Base-by-base conservation (phyloP, 1,140 invertebrate genomes). In the Helicoverpa armigera region DNA sequence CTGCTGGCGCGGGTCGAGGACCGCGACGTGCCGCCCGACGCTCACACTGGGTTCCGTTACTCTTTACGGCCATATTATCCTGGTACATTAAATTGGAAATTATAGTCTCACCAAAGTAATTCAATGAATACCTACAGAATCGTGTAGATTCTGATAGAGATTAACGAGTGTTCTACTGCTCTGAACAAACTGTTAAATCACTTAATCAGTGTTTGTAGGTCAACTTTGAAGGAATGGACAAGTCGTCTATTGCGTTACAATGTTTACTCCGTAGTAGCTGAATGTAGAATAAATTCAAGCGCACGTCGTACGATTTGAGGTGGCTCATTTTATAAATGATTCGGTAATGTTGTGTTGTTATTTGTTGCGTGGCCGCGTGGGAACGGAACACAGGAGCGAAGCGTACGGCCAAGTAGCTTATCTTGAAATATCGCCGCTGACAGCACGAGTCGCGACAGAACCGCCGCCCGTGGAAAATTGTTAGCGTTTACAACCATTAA, bases 391-490 rank as follows among this genome's bases (percentile, higher is more conserved):
- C 85, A 79, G 84, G 82, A 86, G 86, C 77, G 82, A 54, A 16
- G 65, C 85, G 84, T 85, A 89, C 89, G 85, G 61, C 83, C 85
- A 83, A 86, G 85, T 87, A 76, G 86, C 90, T 92, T 93, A 92
- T 93, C 90, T 91, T 88, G 87, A 90, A 86, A 89, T 90, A 93
- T 93, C 86, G 88, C 85, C 83, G 87, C 86, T 85, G 91, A 91
- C 89, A 86, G 83, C 79, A 69, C 84, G 79, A 83, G 61, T 81
- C 81, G 82, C 82, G 72, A 81, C 56, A 69, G 75, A 58, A 53
- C 77, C 80, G 80, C 81, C 80, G 77, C 79, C 70, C 60, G 63
- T 78, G 83, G 83, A 84, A 86, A 85, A 88, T 83, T 86, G 82
- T 82, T 85, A 82, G 67, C 83, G 80, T 67, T 84, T 79, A 80